These are phyloP conservation scores for Augiades crinisus DNA, from an alignment of 2,888 invertebrate genomes.

Conservation along the genomic window DNA sequence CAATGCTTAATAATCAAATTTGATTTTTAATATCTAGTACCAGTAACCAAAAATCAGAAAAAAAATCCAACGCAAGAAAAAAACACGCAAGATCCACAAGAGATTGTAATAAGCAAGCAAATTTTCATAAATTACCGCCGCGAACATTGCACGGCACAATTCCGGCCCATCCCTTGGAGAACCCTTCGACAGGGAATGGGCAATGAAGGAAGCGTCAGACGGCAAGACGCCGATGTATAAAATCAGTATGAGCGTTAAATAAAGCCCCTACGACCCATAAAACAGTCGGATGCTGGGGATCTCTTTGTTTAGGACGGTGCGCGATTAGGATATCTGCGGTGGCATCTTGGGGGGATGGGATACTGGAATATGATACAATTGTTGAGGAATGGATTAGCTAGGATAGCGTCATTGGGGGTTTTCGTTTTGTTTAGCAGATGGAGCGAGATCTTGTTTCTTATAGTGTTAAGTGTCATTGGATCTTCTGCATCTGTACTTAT, in stretches of 20 bases:
- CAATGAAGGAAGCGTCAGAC: slow-evolving; percentile 46
- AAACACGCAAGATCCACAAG: slow-evolving; percentile 18
- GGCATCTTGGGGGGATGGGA: slow-evolving; percentile 18
- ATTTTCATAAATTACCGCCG: slow-evolving; percentile 25
- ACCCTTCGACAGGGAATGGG: slow-evolving; percentile 34
- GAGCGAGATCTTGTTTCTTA: too few species aligned
- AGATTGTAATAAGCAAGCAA: slow-evolving; percentile 20
- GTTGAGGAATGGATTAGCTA: not conserved
- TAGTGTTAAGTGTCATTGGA: too few species aligned
- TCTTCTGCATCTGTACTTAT: too few species aligned
- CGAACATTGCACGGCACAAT: slow-evolving; percentile 23
- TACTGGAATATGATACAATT: not conserved
- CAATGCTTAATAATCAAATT: too few species aligned
- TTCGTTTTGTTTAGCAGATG: too few species aligned
- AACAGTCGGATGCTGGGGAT: slow-evolving; percentile 50
- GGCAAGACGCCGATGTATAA: slow-evolving; percentile 63
- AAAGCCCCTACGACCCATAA: slow-evolving; percentile 67
- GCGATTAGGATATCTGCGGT: slow-evolving; percentile 30
- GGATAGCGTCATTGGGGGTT: too few species aligned
- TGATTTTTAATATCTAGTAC: too few species aligned
- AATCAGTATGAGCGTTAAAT: slow-evolving; percentile 74
- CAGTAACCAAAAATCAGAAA: not conserved
- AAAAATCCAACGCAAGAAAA: not conserved
- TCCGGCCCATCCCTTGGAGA: slow-evolving; percentile 31
- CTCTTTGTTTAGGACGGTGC: slow-evolving; percentile 55